These are phyloP conservation scores for Dysdera silvatica DNA, from an alignment of 1,140 invertebrate genomes.

Conservation along the genomic window DNA sequence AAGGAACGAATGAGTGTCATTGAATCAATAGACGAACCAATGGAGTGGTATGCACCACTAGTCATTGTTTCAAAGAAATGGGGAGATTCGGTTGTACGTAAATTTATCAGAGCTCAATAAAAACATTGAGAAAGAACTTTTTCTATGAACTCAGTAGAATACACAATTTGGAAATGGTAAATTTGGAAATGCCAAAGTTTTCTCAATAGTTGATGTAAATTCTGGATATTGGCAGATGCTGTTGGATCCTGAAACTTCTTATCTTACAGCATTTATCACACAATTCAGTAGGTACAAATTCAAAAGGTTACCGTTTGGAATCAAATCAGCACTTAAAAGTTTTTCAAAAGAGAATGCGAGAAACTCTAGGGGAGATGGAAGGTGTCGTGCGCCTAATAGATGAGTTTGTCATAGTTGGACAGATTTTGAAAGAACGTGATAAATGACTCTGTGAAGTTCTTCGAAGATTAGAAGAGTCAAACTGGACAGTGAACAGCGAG, in stretches of 20 bases:
- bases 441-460: not conserved
- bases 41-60: not conserved
- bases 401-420: not conserved
- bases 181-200: slow-evolving; percentile 31
- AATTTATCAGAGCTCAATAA: not conserved
- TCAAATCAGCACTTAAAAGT: slow-evolving; percentile 3
- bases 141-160: not conserved
- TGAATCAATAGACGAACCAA: not conserved
- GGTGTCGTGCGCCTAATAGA: not conserved
- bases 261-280: slow-evolving; percentile 16
- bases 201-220: slow-evolving; percentile 16
- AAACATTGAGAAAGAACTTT: not conserved
- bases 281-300: not conserved
- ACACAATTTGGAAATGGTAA: slow-evolving; percentile 10
- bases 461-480: no score
- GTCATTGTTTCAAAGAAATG: not conserved
- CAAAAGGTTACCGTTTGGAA: slow-evolving; percentile 16
- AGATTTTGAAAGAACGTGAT: not conserved
- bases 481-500: not conserved
- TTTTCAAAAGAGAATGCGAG: slow-evolving; percentile 5
- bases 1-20: not conserved
- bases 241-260: not conserved
- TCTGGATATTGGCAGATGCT: slow-evolving; percentile 16
- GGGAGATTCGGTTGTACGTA: not conserved
- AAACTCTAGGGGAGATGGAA: not conserved